Conservation (phyloP, 2,113 vertebrate species). For the Apistogramma diplotaenia region DNA sequence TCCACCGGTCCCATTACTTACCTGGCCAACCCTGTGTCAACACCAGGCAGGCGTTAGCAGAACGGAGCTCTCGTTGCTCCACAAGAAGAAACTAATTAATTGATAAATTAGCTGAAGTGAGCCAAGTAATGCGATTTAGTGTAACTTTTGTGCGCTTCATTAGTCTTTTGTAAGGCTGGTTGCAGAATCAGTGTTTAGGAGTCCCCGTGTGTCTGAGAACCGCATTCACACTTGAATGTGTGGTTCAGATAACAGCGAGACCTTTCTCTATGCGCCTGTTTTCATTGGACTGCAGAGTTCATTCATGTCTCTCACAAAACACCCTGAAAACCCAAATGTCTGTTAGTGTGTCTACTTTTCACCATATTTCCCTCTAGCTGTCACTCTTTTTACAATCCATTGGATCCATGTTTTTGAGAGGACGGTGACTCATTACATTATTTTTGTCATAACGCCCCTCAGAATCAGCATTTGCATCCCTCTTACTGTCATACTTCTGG, state of each 20-base stretch:
- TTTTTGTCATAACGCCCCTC: neutral
- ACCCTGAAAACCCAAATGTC: too few species aligned
- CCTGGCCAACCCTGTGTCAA: slow-evolving; percentile 40
- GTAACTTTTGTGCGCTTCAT: neutral
- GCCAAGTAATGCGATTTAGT: slow-evolving; percentile 6
- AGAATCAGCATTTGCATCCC: neutral
- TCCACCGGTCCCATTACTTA: slow-evolving; percentile 42
- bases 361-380: neutral
- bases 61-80: neutral
- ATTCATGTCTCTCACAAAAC: neutral
- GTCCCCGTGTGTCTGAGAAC: neutral
- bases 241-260: neutral
- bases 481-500: neutral
- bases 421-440: neutral
- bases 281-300: neutral
- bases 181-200: neutral
- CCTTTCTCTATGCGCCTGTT: accelerated
- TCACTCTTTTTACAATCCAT: neutral
- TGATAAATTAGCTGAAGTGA: slow-evolving; percentile 18
- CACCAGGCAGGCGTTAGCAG: slow-evolving; percentile 45
- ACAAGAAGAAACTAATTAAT: slow-evolving; percentile 4
- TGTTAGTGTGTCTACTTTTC: neutral
- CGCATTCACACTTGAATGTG: neutral
- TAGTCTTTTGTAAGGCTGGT: neutral
- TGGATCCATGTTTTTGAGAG: neutral